Conservation (phyloP, 2,797 vertebrate genomes). For the Tapirus indicus region DNA sequence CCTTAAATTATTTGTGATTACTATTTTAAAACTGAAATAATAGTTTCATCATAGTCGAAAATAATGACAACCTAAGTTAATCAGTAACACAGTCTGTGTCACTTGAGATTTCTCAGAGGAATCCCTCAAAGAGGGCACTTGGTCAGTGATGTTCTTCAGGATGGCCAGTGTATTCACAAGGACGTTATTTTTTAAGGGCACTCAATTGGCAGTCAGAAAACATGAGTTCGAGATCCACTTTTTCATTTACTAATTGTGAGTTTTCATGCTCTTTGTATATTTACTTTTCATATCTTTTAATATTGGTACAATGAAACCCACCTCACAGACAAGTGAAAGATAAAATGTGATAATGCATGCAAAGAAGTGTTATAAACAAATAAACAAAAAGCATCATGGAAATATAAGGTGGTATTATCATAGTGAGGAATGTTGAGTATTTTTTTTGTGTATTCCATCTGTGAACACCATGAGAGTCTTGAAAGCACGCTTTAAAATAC, state of each 20-base stretch:
- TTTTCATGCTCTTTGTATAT: not conserved
- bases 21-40: slow-evolving; percentile 28
- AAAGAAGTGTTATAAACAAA: not conserved
- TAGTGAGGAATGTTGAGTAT: not conserved
- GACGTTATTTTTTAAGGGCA: not conserved
- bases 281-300: not conserved
- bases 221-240: not conserved
- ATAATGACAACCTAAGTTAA: not conserved
- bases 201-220: slow-evolving; percentile 8
- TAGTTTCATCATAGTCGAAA: slow-evolving; percentile 15
- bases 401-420: not conserved
- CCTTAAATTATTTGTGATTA: not conserved
- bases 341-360: not conserved
- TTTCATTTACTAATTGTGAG: not conserved
- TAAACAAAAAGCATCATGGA: not conserved
- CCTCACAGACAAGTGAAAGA: not conserved
- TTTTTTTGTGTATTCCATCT: slow-evolving; percentile 32
- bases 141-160: not conserved
- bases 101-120: not conserved
- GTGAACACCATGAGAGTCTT: not conserved
- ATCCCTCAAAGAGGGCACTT: not conserved
- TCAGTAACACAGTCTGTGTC: not conserved
- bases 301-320: not conserved
- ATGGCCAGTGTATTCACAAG: not conserved
- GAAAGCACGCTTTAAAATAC: not conserved